Evolutionary conservation across 1,140 invertebrate species (phyloP), one percentile per base, ranked within the genome.

Genomic region (Musca vetustissima): DNA sequence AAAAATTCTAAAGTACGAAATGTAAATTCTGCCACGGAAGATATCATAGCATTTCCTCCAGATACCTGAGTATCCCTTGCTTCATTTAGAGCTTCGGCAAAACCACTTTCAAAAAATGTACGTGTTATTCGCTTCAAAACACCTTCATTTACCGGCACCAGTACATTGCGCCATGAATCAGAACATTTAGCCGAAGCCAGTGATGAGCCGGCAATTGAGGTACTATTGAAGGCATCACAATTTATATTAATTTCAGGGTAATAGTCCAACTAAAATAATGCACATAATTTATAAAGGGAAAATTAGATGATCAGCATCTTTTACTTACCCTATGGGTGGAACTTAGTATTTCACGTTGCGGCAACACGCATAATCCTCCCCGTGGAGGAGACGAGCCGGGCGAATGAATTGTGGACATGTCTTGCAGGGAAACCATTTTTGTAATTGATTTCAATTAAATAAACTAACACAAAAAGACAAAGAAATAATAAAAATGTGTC

Each of bases 71-170:
- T 32, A 28, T 71, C 71, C 1, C 76, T 76, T 15, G 82, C 81
- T 61, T 87, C 85, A 25, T 83, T 78, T 66, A 90, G 72, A 3
- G 87, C 86, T 71, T 88, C 86, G 2, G 80, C 68, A 57, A 88
- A 79, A 7, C 89, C 89, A 72, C 86, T 85, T 70, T 90, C 88
- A 52, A 83, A 85, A 68, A 83, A 86, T 28, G 83, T 81, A 64
- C 84, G 82, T 9, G 80, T 78, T 9, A 86, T 78, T 50, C 84
- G 77, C 71, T 86, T 86, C 0, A 84, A 70, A 50, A 86, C 83
- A 47, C 83, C 78, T 67, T 85, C 83, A 67, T 83, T 72, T 8
- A 84, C 83, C 0, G 83, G 80, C 69, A 86, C 69, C 70, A 86
- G 78, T 43, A 85, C 68, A 66, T 74, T 75, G 71, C 69, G 69